Evolutionary conservation across 1,140 invertebrate species (phyloP), one percentile per base, ranked within the genome.

Genomic region (Pygmarrhopalites habei): DNA sequence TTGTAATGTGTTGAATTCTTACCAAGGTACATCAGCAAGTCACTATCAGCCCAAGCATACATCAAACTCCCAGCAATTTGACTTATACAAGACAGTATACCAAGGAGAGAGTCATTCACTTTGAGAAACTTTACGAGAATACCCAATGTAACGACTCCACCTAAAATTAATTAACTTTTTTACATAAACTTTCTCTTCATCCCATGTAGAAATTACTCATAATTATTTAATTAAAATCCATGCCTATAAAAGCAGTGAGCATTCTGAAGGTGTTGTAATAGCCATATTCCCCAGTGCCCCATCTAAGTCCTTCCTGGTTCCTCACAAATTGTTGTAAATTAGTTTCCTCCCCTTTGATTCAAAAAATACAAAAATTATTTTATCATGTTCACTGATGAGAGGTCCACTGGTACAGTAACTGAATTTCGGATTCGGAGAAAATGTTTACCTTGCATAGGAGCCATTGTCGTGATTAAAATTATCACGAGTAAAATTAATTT

Each of bases 51-150:
- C 72, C 88, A 90, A 0, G 87, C 86, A 64, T 90, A 91, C 39
- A 90, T 85, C 67, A 90, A 86, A 46, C 86, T 85, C 1, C 86
- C 85, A 21, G 88, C 75, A 59, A 91, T 89, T 77, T 90, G 89
- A 66, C 87, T 89, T 67, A 84, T 83, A 62, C 86, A 88, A 7
- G 87, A 89, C 72, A 90, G 82, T 0, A 88, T 82, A 14, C 88
- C 88, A 15, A 90, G 85, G 2, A 88, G 77, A 0, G 86, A 86
- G 72, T 91, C 88, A 10, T 58, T 30, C 5, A 71, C 3, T 19
- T 66, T 62, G 23, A 67, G 4, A 4, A 21, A 15, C 12, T 46
- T 56, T 14, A 58, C 51, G 7, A 71, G 47, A 32, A 68, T 1
- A 0, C 57, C 69, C 21, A 68, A 35, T 15, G 63, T 63, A 0